Evolutionary conservation across 2,797 vertebrate species (phyloP).

Genomic region (Phataginus tetradactyla): DNA sequence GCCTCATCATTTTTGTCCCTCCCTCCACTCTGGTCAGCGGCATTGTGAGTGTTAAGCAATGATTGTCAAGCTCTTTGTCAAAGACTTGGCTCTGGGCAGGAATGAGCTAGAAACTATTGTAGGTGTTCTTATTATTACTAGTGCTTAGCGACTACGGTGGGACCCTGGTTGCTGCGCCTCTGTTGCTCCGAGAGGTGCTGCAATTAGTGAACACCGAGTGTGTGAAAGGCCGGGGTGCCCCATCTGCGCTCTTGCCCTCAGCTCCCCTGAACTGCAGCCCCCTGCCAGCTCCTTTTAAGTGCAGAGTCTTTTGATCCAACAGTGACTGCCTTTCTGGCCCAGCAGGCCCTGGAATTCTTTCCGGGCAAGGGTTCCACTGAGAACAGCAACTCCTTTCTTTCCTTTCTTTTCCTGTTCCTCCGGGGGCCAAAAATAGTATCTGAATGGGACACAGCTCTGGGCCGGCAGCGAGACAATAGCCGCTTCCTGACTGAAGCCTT

Average conservation of each 20-base stretch:
- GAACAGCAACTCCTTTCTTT: slow-evolving; percentile 79
- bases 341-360: slow-evolving; percentile 30
- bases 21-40: not conserved
- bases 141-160: not conserved
- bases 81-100: not conserved
- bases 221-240: not conserved
- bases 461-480: slow-evolving; percentile 71
- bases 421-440: slow-evolving; percentile 75
- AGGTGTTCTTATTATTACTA: accelerated
- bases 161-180: not conserved
- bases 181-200: not conserved
- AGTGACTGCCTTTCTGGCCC: not conserved
- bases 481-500: not conserved
- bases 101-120: accelerated
- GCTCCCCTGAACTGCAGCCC: not conserved
- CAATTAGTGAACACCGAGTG: not conserved
- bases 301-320: not conserved
- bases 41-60: not conserved
- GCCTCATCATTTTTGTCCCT: not conserved
- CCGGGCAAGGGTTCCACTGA: slow-evolving; percentile 29
- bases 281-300: not conserved
- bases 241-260: not conserved
- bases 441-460: slow-evolving; percentile 58
- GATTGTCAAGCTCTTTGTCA: not conserved
- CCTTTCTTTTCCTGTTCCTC: slow-evolving; percentile 81